Conservation (phyloP, 53 echinoderm and acorn worm genomes). For the Glandiceps talaboti region DNA sequence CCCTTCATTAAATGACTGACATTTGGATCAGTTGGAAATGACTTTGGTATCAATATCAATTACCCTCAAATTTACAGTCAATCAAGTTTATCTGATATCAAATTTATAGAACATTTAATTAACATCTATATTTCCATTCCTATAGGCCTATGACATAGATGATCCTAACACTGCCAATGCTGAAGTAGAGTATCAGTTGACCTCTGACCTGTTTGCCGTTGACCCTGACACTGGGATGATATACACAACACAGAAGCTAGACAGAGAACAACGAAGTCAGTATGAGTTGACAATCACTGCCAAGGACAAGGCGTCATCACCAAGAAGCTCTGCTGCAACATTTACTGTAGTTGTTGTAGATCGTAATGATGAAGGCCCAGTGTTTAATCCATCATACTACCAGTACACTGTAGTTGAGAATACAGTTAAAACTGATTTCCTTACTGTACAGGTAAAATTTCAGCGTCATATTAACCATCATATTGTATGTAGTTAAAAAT, state of each 20-base stretch:
- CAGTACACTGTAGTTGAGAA: constrained; percentile 28
- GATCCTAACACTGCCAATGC: constrained; percentile 31
- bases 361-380: constrained; percentile 49
- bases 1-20: too few species aligned
- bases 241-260: constrained; percentile 35
- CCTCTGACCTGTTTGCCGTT: constrained; percentile 38
- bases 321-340: constrained; percentile 22
- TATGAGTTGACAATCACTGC: constrained; percentile 36
- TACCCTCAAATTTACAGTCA: too few species aligned
- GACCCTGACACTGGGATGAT: constrained; percentile 33
- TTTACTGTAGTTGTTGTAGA: constrained; percentile 43
- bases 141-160: constrained; percentile 52
- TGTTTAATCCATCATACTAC: constrained; percentile 36
- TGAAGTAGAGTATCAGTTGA: constrained; percentile 29
- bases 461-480: too few species aligned
- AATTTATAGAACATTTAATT: too few species aligned
- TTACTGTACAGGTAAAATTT: constrained; percentile 38
- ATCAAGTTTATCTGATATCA: too few species aligned
- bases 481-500: too few species aligned
- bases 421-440: constrained; percentile 9
- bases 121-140: neutral
- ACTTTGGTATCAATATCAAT: too few species aligned
- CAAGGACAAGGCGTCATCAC: constrained; percentile 26
- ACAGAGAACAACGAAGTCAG: constrained; percentile 32
- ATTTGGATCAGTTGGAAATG: too few species aligned